phyloP scores from a whole-genome alignment of 2,113 vertebrate species.

The Lampris megalopsis region DNA sequence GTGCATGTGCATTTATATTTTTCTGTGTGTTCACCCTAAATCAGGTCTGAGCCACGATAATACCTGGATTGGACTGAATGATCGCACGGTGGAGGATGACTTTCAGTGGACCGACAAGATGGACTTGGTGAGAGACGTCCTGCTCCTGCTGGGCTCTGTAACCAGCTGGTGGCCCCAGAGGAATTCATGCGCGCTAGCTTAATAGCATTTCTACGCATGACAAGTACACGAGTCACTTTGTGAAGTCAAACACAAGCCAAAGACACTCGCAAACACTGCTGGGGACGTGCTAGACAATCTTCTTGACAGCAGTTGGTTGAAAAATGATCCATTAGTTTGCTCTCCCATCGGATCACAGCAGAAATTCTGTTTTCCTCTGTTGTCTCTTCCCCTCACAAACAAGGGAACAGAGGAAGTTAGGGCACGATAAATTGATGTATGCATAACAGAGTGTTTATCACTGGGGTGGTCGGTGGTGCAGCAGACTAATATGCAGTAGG shows the following conservation, averaged over 20 bases:
- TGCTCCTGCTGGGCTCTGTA: neutral
- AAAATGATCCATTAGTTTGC: neutral
- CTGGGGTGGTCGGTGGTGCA: too few species aligned
- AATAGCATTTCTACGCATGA: too few species aligned
- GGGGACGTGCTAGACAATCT: neutral
- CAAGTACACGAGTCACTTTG: neutral
- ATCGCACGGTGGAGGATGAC: conserved; percentile 96
- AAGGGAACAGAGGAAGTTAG: too few species aligned
- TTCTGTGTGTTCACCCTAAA: neutral
- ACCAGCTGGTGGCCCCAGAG: neutral
- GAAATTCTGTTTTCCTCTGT: neutral
- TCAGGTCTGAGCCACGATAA: conserved; percentile 94
- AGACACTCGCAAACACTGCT: neutral
- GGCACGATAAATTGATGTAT: too few species aligned
- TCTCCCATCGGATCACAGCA: neutral
- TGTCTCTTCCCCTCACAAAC: too few species aligned
- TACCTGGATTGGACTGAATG: conserved; percentile 96
- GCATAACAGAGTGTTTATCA: too few species aligned
- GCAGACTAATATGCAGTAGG: too few species aligned
- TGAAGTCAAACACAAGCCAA: conserved; percentile 1
- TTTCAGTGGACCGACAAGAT: conserved; percentile 98
- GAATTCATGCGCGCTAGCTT: neutral
- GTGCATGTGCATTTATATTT: neutral
- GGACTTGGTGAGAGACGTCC: conserved; percentile 84
- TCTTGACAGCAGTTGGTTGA: too few species aligned